Base-by-base conservation (phyloP, 2,888 invertebrate genomes). In the Syrphus vitripennis region DNA sequence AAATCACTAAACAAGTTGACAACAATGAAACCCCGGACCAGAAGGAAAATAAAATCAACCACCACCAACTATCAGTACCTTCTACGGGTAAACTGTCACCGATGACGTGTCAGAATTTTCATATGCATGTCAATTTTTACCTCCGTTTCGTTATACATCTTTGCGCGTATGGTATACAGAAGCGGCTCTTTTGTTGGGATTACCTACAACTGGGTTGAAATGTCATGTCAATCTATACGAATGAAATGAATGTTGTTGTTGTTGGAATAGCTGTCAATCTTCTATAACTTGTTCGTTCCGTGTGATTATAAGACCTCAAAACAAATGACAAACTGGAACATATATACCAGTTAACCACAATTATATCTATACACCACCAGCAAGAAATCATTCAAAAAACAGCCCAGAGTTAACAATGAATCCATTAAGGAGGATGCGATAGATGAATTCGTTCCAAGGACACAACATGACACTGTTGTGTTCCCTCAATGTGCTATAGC, bases 101-200 rank as follows among this genome's bases (percentile, higher is more conserved):
- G 91, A 90, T 91, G 92, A 92, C 92, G 92, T 92, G 91, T 91
- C 91, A 92, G 89, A 92, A 92, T 92, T 92, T 91, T 91, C 90
- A 91, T 92, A 92, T 91, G 90, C 91, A 90, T 90, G 91, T 91
- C 90, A 91, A 63, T 78, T 83, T 69, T 80, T 84, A 63, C 72
- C 82, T 83, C 31, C 16, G 57, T 75, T 34, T 19, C 21, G 50
- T 50, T 50, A 50, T 45, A 45, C 37, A n/a, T 4, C 2, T n/a
- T n/a, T 40, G 6, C 4, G 34, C n/a, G 16, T n/a, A n/a, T n/a
- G n/a, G n/a, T n/a, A 45, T 19, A 45, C 45, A 45, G 53, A 40
- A 24, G 29, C 84, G 81, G 77, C 69, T 48, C 77, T 86, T 65
- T 86, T 86, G 82, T 86, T 82, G 82, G 86, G 82, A 86, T 86